These are phyloP conservation scores for Dipodomys merriami DNA, from an alignment of 2,113 vertebrate genomes.

Conservation along the genomic window DNA sequence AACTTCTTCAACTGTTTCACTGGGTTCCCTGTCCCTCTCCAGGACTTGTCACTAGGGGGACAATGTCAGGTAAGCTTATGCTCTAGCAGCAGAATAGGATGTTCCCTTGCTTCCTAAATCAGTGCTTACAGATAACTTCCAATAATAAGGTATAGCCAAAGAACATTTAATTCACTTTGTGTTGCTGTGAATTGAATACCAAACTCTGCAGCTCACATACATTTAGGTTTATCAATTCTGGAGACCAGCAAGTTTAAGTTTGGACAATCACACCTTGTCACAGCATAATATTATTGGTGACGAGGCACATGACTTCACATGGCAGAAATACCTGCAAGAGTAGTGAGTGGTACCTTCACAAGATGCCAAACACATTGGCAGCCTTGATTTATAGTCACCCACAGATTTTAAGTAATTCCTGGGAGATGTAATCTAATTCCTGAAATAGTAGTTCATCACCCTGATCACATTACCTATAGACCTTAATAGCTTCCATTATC, in stretches of 20 bases:
- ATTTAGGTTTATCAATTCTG: background rate
- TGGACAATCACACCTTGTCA: too few relatives aligned
- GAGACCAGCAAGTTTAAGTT: too few relatives aligned
- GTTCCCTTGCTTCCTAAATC: background rate
- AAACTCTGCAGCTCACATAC: background rate
- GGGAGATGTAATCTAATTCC: background rate
- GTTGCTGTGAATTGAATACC: background rate
- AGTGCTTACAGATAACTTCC: background rate
- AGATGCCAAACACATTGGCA: too few relatives aligned
- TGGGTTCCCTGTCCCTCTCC: background rate
- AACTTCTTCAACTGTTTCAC: background rate
- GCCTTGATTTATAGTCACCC: background rate
- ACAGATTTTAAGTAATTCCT: too few relatives aligned
- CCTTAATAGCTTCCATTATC: too few relatives aligned
- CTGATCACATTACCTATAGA: background rate
- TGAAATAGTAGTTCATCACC: background rate
- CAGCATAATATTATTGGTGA: too few relatives aligned
- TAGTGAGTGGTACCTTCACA: background rate
- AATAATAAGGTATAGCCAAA: background rate
- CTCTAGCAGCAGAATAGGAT: background rate
- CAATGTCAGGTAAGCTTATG: background rate
- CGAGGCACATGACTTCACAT: background rate
- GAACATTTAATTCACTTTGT: background rate
- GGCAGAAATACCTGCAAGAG: rapidly evolving
- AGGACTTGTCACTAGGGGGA: rapidly evolving